Conservation (phyloP, 2,888 invertebrate species). For the Pyrrhia umbra region DNA sequence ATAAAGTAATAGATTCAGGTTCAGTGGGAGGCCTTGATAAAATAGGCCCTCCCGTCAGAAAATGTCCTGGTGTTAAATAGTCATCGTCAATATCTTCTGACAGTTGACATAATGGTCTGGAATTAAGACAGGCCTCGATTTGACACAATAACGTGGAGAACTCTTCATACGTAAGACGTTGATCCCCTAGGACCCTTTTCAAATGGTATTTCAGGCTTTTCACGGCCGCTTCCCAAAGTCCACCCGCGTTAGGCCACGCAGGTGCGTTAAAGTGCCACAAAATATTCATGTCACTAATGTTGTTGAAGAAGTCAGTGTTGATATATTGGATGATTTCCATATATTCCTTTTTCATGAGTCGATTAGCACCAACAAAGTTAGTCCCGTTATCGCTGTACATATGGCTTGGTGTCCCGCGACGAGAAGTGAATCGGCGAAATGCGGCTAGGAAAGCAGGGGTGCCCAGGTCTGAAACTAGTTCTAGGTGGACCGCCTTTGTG, state of each 20-base stretch:
- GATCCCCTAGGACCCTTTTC: background rate
- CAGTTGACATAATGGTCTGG: background rate
- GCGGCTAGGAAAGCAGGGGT: slow-evolving; percentile 12
- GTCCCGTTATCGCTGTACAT: slow-evolving; percentile 15
- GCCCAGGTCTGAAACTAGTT: slow-evolving; percentile 20
- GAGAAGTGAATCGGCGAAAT: background rate
- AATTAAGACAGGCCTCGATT: slow-evolving; percentile 3
- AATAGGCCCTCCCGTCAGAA: background rate
- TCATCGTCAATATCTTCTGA: background rate
- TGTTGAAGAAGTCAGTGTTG: background rate
- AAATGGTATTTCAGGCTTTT: slow-evolving; percentile 4
- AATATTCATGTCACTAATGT: background rate
- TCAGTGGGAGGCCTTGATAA: background rate
- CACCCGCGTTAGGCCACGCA: background rate
- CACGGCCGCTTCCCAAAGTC: background rate
- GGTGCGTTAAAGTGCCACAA: slow-evolving; percentile 11
- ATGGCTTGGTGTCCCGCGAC: slow-evolving; percentile 8
- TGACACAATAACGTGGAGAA: slow-evolving; percentile 1
- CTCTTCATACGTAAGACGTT: background rate
- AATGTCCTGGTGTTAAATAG: slow-evolving; percentile 2
- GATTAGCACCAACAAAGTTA: slow-evolving; percentile 9
- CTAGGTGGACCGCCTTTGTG: slow-evolving; percentile 12
- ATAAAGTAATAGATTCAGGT: background rate
- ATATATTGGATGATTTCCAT: background rate
- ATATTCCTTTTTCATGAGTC: background rate